Percentiles rank a stretch among this genome's conserved stretches.
Evolutionary conservation across 2,113 vertebrate genomes (phyloP).

Genomic region (Cavia aperea): DNA sequence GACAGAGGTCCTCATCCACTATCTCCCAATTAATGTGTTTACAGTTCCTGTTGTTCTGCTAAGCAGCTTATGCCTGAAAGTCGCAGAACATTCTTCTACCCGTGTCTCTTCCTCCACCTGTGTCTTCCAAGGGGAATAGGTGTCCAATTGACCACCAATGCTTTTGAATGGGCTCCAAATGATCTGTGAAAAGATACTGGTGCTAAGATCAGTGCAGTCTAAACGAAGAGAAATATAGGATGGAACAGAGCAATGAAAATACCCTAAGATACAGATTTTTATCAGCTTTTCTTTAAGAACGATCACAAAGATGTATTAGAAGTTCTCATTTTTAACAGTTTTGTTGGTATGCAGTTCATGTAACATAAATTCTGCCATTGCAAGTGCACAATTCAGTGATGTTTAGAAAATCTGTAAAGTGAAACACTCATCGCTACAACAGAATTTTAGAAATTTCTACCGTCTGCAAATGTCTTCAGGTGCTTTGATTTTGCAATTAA

Average conservation of each 20-base stretch:
- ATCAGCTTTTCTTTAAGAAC: background rate
- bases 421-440: background rate
- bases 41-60: slow-evolving; percentile 26
- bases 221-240: background rate
- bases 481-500: background rate
- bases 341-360: background rate
- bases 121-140: slow-evolving; percentile 32
- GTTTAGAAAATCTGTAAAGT: background rate
- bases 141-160: background rate
- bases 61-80: slow-evolving; percentile 26
- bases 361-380: background rate
- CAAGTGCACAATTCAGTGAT: background rate
- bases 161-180: slow-evolving; percentile 12
- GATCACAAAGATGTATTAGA: background rate
- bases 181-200: background rate
- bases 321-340: background rate
- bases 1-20: background rate
- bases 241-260: background rate
- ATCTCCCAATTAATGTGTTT: slow-evolving; percentile 2
- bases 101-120: background rate
- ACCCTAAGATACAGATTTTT: background rate
- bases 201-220: background rate
- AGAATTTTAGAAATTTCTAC: background rate
- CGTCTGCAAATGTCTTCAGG: background rate
- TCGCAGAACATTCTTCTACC: slow-evolving; percentile 2